Evolutionary conservation across 2,888 invertebrate genomes (phyloP).

Genomic region (Aporophyla lueneburgensis): DNA sequence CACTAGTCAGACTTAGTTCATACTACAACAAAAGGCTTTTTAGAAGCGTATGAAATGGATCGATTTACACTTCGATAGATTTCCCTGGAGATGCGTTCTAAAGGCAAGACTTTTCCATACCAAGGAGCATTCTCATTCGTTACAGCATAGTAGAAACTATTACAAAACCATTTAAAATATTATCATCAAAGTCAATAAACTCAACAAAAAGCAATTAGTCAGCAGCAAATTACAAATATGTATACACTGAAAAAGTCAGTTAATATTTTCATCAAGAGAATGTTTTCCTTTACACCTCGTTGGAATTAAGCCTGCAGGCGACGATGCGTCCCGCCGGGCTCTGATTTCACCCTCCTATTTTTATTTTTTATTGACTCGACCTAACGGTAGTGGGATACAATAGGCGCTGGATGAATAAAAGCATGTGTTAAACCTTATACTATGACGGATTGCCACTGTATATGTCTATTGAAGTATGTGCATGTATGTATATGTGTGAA

Average conservation of each 20-base stretch:
- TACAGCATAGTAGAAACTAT: neutral
- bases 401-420: constrained; percentile 76
- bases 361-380: constrained; percentile 81
- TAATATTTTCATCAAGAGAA: constrained; percentile 45
- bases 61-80: constrained; percentile 35
- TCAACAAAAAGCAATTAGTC: constrained; percentile 9
- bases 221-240: constrained; percentile 11
- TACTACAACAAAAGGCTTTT: constrained; percentile 1
- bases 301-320: constrained; percentile 52
- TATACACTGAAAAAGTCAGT: constrained; percentile 22
- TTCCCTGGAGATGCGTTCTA: constrained; percentile 31
- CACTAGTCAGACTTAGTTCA: too few species aligned
- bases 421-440: constrained; percentile 48
- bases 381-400: constrained; percentile 84
- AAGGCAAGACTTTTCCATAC: constrained; percentile 3
- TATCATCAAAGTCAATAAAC: neutral
- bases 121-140: constrained; percentile 3
- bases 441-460: constrained; percentile 46
- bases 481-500: constrained; percentile 7
- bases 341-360: constrained; percentile 83
- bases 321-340: constrained; percentile 72
- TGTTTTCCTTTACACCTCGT: constrained; percentile 26
- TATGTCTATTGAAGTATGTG: constrained; percentile 22
- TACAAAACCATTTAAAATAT: neutral
- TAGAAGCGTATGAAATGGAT: constrained; percentile 20